phyloP scores from a whole-genome alignment of 2,888 invertebrate genomes.

The Timema cristinae region DNA sequence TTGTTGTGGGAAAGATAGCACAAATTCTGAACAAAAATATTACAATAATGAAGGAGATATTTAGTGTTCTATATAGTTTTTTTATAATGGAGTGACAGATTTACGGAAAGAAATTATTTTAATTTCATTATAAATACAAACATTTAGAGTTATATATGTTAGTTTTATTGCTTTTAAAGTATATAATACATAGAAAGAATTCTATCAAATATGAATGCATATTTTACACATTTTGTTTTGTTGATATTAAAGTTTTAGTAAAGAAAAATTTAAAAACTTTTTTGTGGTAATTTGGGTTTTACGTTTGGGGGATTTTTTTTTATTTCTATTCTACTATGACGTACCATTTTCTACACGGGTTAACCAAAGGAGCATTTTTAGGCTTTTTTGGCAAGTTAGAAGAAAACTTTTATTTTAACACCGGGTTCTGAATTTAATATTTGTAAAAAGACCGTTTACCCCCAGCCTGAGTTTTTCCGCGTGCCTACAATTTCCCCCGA shows the following conservation, averaged over 20 bases:
- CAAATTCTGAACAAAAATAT: not conserved
- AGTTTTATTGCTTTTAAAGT: too few species aligned
- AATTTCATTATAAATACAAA: not conserved
- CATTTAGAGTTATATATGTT: too few species aligned
- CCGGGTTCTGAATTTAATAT: too few species aligned
- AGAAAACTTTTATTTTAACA: too few species aligned
- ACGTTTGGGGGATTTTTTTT: conserved; percentile 1
- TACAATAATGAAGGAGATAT: not conserved
- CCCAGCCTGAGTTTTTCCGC: too few species aligned
- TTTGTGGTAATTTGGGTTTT: not conserved
- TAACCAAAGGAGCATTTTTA: too few species aligned
- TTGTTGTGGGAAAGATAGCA: not conserved
- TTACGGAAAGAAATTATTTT: not conserved
- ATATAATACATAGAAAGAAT: too few species aligned
- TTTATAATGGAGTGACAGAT: not conserved
- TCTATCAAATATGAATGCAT: conserved; percentile 5
- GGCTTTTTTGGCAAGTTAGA: too few species aligned
- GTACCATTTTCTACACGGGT: too few species aligned
- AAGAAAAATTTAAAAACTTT: not conserved
- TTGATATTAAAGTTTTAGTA: not conserved
- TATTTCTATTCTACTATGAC: conserved; percentile 5
- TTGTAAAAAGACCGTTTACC: too few species aligned
- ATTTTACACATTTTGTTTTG: conserved; percentile 1
- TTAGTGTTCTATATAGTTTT: not conserved
- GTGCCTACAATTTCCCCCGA: too few species aligned